Base-by-base conservation (phyloP, 2,113 vertebrate species). In the Hippoglossus stenolepis region DNA sequence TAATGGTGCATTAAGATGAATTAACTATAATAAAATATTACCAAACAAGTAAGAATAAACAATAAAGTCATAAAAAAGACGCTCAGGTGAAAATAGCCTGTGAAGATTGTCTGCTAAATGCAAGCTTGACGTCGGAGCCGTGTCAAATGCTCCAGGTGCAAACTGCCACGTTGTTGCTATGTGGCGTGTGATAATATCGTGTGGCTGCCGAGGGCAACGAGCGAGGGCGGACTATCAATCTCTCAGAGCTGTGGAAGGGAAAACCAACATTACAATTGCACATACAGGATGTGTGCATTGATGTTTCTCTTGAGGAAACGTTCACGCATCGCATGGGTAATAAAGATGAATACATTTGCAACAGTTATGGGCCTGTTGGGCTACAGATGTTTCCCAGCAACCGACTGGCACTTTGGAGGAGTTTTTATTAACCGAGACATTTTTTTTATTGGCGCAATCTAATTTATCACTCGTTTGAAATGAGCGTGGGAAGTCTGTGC, bases 61-160 rank as follows among this genome's bases (percentile, higher is more conserved):
- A 60, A 40, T 70, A 61, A 70, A 51, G 51, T 63, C 54, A 77
- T 66, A 63, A 84, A 82, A 82, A 79, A 75, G 70, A 75, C 12
- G 67, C 40, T 40, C 53, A 58, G 45, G 71, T 83, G 74, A 43
- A 77, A 84, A 70, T 20, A 75, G 68, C 63, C 59, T 23, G 47
- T 71, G 72, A 64, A 2, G 18, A 56, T 24, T 57, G 63, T 11
- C 43, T 69, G 70, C 21, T 10, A 67, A 73, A 83, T 86, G 74
- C 81, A 71, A 63, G 77, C 70, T 51, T 8, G 10, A 70, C 77
- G 75, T 54, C 1, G 9, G 38, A 1, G 23, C 18, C 53, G 72
- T 79, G 78, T 89, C 83, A 82, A 88, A 73, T 66, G 70, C 87
- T 84, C 83, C 77, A 82, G 84, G 70, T 75, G 58, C 67, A 74